A percentile compares a stretch with the other conserved stretches of the same genome.
These are phyloP conservation scores for Caerostris extrusa DNA, from an alignment of 1,140 invertebrate species.

Conservation along the genomic window DNA sequence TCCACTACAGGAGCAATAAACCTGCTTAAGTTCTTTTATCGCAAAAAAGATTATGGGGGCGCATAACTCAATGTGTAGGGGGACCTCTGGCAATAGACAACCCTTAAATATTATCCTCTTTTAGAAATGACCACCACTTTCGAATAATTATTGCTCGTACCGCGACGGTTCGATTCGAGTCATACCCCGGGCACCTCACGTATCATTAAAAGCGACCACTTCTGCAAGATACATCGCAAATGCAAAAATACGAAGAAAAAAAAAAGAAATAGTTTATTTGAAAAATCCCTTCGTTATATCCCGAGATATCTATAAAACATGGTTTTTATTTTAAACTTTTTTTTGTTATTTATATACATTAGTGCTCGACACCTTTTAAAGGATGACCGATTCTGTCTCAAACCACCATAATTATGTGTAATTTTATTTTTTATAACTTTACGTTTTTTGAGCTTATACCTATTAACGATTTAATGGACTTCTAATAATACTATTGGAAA, in stretches of 20 bases:
- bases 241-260: not conserved
- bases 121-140: slow-evolving; percentile 7
- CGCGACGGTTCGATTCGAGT: not conserved
- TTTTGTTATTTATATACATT: no score
- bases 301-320: no score
- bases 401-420: no score
- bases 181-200: not conserved
- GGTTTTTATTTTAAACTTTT: no score
- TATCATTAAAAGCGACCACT: not conserved
- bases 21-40: not conserved
- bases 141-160: slow-evolving; percentile 38
- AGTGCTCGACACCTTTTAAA: no score
- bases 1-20: not conserved
- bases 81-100: not conserved
- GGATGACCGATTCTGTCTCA: no score
- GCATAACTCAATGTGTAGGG: slow-evolving; percentile 2
- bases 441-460: no score
- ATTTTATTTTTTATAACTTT: no score
- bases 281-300: no score
- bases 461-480: no score
- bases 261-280: not conserved
- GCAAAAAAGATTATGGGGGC: not conserved
- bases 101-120: not conserved
- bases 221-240: no score
- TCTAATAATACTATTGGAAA: no score